Evolutionary conservation across 2,113 vertebrate genomes (phyloP), one percentile per base, ranked within the genome.

Genomic region (Montifringilla adamsi): DNA sequence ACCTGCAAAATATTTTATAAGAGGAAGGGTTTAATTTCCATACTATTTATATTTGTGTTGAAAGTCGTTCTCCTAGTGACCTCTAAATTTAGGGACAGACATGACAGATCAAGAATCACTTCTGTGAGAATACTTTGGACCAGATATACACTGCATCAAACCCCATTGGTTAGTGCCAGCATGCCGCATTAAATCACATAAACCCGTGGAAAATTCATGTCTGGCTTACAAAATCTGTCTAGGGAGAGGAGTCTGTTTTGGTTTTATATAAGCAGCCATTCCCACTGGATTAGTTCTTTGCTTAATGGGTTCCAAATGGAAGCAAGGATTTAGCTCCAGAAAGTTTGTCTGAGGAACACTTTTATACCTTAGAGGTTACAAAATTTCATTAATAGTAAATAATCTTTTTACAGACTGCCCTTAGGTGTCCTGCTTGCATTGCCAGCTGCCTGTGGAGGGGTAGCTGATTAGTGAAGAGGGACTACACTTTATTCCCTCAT

Each of bases 341-440:
- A 41, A n/a, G 11, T 70, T 78, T 11, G 0, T 72, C 73, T 89
- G 43, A 90, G 47, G 33, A 85, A 31, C 6, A 33, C 24, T 92
- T 43, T 27, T 46, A 88, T 88, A 84, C 82, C 52, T 88, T 70
- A 72, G 52, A 87, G 37, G 31, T 16, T 81, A 75, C 26, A 47
- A 77, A 78, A 84, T 78, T 74, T 74, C 47, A 74, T 94, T 91
- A 93, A 84, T 28, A 88, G 64, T 70, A 94, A 87, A 84, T 70
- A 76, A 77, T 30, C 26, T 63, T 85, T 91, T 77, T 70, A 33
- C 31, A 78, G 56, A 59, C 59, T 93, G 55, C 52, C 72, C 35
- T 80, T 75, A 90, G 85, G 52, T 86, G 81, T 74, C n/a, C 55
- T 83, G 63, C n/a, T 92, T 78, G 52, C 64, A 31, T 30, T 92